phyloP scores from a whole-genome alignment of 2,888 invertebrate genomes.

The Nemotelus nigrinus region DNA sequence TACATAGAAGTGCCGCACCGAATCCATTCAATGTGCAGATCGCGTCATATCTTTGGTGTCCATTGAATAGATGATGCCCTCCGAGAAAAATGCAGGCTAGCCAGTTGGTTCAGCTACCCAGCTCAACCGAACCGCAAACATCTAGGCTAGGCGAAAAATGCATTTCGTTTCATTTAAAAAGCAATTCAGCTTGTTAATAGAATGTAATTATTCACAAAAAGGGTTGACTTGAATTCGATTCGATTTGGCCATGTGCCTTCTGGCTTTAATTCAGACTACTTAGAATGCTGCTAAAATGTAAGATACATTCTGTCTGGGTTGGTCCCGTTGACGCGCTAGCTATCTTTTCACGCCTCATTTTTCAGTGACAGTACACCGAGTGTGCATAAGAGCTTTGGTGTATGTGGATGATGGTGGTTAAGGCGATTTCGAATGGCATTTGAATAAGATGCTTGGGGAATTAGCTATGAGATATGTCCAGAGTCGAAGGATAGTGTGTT shows the following conservation, averaged over 20 bases:
- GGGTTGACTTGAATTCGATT: conserved; percentile 9
- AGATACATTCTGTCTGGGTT: background rate
- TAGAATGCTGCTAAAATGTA: background rate
- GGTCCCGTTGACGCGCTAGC: background rate
- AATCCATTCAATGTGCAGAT: too few relatives aligned
- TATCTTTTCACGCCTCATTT: conserved; percentile 30
- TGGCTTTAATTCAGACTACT: conserved; percentile 25
- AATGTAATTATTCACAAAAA: conserved; percentile 47
- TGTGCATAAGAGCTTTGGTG: too few relatives aligned
- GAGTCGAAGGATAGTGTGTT: background rate
- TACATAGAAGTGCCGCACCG: too few relatives aligned
- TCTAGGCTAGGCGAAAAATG: background rate
- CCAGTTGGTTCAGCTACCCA: too few relatives aligned
- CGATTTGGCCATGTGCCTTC: background rate
- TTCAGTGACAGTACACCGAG: background rate
- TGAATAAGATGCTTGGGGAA: background rate
- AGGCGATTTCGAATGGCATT: too few relatives aligned
- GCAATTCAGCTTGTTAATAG: conserved; percentile 48
- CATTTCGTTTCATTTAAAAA: conserved; percentile 46
- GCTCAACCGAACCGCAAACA: too few relatives aligned
- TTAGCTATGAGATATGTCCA: background rate
- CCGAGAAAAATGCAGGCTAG: too few relatives aligned
- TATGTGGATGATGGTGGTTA: too few relatives aligned
- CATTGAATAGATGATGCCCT: too few relatives aligned
- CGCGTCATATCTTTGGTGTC: too few relatives aligned